A percentile compares a stretch with the other conserved stretches of the same genome.
Conservation (phyloP, 1,140 invertebrate genomes). For the Drosophila trapezifrons region DNA sequence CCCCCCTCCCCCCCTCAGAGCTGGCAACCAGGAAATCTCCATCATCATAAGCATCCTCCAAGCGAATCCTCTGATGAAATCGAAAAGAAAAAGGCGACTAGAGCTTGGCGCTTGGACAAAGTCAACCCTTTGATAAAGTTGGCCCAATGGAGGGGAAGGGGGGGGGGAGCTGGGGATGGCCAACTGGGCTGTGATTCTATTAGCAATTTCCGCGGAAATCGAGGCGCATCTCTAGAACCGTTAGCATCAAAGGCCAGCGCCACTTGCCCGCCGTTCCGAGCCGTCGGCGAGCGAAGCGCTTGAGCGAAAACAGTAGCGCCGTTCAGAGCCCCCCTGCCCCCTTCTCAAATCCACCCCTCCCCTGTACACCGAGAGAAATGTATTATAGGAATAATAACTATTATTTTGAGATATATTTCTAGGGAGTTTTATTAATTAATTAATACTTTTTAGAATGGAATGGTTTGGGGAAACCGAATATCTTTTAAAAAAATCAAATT, state of each 20-base stretch:
- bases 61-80: slow-evolving; percentile 31
- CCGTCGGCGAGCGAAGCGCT: slow-evolving; percentile 66
- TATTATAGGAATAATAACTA: neutral
- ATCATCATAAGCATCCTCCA: slow-evolving; percentile 33
- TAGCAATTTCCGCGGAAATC: slow-evolving; percentile 77
- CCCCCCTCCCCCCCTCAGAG: neutral
- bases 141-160: neutral
- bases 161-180: no score
- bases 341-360: neutral
- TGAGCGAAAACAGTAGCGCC: slow-evolving; percentile 79
- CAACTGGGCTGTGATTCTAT: slow-evolving; percentile 66
- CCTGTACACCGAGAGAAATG: slow-evolving; percentile 12
- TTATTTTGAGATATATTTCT: neutral
- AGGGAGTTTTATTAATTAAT: neutral
- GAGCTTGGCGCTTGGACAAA: slow-evolving; percentile 66
- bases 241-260: slow-evolving; percentile 79
- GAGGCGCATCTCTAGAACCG: slow-evolving; percentile 72
- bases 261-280: slow-evolving; percentile 74
- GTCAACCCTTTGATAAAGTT: slow-evolving; percentile 76
- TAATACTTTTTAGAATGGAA: no score
- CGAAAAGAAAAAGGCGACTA: slow-evolving; percentile 28
- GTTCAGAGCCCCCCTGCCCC: slow-evolving; percentile 31
- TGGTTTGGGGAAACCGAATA: no score
- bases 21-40: slow-evolving; percentile 7
- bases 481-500: no score